Evolutionary conservation across 2,888 invertebrate species (phyloP).

Genomic region (Tolmerus cingulatus): DNA sequence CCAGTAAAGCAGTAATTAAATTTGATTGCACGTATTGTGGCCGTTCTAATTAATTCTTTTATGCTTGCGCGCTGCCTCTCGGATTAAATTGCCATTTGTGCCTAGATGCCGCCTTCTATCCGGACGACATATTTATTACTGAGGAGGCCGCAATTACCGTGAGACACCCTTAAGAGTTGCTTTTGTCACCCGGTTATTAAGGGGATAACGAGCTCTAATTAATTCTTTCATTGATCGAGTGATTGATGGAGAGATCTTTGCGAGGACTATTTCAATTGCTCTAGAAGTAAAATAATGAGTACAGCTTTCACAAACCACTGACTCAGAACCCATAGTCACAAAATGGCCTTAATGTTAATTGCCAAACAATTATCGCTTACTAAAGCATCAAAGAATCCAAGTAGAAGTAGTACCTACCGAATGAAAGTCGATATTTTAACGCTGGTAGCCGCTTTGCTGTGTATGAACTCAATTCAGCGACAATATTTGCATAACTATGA

Average conservation of each 20-base stretch:
- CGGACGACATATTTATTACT: not conserved
- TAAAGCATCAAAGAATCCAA: too few species aligned
- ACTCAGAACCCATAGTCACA: too few species aligned
- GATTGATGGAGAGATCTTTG: not conserved
- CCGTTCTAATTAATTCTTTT: not conserved
- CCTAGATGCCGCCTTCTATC: not conserved
- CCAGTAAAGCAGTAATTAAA: not conserved
- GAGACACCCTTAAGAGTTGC: not conserved
- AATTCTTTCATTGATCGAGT: not conserved
- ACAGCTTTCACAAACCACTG: too few species aligned
- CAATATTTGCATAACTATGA: too few species aligned
- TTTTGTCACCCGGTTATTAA: not conserved
- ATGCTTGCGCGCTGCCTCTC: not conserved
- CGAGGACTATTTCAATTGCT: not conserved
- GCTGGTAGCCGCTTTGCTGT: too few species aligned
- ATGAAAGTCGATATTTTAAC: too few species aligned
- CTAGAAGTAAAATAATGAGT: not conserved
- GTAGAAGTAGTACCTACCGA: too few species aligned
- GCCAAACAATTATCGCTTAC: too few species aligned
- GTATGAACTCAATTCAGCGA: too few species aligned
- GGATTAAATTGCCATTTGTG: not conserved
- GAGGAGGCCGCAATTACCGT: not conserved
- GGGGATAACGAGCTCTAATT: not conserved
- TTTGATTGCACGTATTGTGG: not conserved
- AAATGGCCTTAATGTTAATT: too few species aligned